Evolutionary conservation across 1,140 invertebrate genomes (phyloP).

Genomic region (Drosophila obscura): DNA sequence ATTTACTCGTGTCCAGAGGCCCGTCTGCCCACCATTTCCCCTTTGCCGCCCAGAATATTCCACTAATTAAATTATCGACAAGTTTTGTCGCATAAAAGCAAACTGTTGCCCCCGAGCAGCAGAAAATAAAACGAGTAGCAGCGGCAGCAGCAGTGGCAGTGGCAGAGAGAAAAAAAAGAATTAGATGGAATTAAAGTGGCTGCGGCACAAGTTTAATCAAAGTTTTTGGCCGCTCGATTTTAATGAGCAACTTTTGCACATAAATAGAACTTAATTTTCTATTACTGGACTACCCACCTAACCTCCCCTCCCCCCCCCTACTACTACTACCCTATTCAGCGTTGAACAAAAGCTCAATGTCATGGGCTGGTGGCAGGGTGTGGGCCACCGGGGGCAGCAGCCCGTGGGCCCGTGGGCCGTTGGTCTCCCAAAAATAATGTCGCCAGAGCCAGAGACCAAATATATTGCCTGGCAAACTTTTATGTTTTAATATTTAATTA

Average conservation of each 20-base stretch:
- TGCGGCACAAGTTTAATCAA: constrained; percentile 56
- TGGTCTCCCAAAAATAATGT: constrained; percentile 30
- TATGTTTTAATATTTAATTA: constrained; percentile 81
- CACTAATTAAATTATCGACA: constrained; percentile 72
- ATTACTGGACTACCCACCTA: constrained; percentile 31
- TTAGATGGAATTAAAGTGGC: constrained; percentile 24
- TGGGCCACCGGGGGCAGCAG: too few species aligned
- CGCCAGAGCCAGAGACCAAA: constrained; percentile 36
- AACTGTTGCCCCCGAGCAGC: constrained; percentile 48
- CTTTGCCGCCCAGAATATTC: constrained; percentile 41
- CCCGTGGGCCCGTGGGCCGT: not conserved
- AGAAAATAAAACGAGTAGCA: not conserved
- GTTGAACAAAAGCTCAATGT: constrained; percentile 45
- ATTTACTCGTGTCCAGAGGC: constrained; percentile 27
- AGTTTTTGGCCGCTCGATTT: constrained; percentile 60
- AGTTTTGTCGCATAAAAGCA: constrained; percentile 64
- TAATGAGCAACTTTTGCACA: constrained; percentile 51
- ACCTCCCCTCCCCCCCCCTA: not conserved
- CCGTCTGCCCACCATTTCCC: not conserved
- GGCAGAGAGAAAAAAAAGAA: constrained; percentile 1
- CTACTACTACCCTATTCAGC: not conserved
- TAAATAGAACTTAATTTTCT: constrained; percentile 69
- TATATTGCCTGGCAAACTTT: constrained; percentile 71
- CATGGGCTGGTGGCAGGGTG: constrained; percentile 10
- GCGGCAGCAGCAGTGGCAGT: not conserved